Conservation (phyloP, 2,797 vertebrate genomes). For the Macrochelys suwanniensis region DNA sequence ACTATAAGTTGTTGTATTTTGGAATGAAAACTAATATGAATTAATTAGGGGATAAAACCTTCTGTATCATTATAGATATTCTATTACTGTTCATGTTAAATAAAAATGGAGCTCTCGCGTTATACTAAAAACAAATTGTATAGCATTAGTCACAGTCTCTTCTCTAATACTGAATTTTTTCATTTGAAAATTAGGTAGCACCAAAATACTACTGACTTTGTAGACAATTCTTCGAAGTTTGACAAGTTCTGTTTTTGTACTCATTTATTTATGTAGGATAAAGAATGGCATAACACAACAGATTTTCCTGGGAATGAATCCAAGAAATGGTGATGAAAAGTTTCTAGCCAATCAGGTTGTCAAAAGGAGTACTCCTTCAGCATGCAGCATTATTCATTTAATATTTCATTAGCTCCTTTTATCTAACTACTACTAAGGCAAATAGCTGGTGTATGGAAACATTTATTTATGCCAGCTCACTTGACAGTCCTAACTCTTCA, state of each 20-base stretch:
- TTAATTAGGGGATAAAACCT: neutral
- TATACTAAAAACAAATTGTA: neutral
- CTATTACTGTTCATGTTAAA: neutral
- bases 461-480: slow-evolving; percentile 15
- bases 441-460: slow-evolving; percentile 30
- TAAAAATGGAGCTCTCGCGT: neutral
- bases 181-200: slow-evolving; percentile 18
- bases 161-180: neutral
- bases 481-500: neutral
- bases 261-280: slow-evolving; percentile 39
- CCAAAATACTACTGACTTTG: slow-evolving; percentile 28
- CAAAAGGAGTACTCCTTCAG: slow-evolving; percentile 43
- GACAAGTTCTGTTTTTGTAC: slow-evolving; percentile 17
- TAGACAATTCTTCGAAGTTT: slow-evolving; percentile 53
- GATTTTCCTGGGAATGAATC: slow-evolving; percentile 34
- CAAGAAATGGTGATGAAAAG: slow-evolving; percentile 13
- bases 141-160: neutral
- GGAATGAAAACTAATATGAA: neutral
- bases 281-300: neutral
- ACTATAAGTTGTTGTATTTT: neutral
- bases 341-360: slow-evolving; percentile 47
- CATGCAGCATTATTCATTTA: slow-evolving; percentile 23
- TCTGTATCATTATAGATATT: neutral
- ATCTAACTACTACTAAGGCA: slow-evolving; percentile 23
- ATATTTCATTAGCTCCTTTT: slow-evolving; percentile 34